A percentile compares a stretch with the other conserved stretches of the same genome.
These are phyloP conservation scores for Uropsilus gracilis DNA, from an alignment of 2,113 vertebrate species.

Conservation along the genomic window DNA sequence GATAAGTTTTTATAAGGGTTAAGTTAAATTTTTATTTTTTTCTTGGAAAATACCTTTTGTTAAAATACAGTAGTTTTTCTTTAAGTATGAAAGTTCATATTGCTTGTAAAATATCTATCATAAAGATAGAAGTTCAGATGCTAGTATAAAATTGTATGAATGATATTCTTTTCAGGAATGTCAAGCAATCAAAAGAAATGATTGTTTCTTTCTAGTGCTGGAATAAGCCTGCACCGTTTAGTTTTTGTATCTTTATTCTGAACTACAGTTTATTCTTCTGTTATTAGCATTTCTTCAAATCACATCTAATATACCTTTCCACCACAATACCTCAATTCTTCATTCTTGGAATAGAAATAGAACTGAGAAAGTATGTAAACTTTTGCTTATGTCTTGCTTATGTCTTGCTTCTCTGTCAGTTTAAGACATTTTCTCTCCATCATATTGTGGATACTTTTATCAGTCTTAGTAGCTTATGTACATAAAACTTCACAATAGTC, in stretches of 20 bases:
- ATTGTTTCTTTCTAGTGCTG: constrained; percentile 17
- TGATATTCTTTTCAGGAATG: constrained; percentile 16
- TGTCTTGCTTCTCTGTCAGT: background rate
- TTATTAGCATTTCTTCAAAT: constrained; percentile 34
- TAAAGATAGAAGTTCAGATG: background rate
- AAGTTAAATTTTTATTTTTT: background rate
- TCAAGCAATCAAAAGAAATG: constrained; percentile 53
- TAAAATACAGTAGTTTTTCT: background rate
- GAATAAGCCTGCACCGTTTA: background rate
- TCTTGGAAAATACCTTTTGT: background rate
- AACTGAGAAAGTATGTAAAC: background rate
- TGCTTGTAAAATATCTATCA: constrained; percentile 4
- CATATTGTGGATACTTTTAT: background rate
- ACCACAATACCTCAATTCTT: background rate
- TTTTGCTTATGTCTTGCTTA: background rate
- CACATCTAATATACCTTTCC: constrained; percentile 20
- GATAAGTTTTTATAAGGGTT: background rate
- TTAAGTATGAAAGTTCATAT: background rate
- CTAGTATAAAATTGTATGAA: background rate
- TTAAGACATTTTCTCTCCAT: background rate
- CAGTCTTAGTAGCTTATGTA: background rate
- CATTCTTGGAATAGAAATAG: background rate
- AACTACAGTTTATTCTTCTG: constrained; percentile 26
- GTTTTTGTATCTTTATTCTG: background rate
- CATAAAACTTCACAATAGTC: background rate